A percentile compares a stretch with the other conserved stretches of the same genome.
These are phyloP conservation scores for Venustoraphidia nigricollis DNA, from an alignment of 2,888 invertebrate species.

Conservation along the genomic window DNA sequence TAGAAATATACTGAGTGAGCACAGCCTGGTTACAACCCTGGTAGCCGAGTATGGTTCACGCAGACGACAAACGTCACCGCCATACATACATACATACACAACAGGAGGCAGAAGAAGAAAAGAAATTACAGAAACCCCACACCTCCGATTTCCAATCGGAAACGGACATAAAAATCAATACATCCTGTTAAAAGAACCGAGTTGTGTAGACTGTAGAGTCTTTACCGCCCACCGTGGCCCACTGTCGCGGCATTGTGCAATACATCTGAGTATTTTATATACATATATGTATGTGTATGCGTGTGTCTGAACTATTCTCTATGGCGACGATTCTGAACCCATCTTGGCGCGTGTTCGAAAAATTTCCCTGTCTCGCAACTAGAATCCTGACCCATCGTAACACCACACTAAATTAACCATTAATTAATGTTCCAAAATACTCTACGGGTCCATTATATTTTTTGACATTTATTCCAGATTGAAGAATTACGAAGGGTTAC, in stretches of 20 bases:
- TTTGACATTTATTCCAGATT: too few species aligned
- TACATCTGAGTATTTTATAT: background rate
- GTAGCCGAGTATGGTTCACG: background rate
- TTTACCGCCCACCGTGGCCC: background rate
- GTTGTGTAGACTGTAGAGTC: background rate
- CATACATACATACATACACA: slow-evolving; percentile 1
- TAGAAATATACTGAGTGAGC: too few species aligned
- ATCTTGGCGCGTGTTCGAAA: too few species aligned
- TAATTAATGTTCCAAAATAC: too few species aligned
- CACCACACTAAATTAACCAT: too few species aligned
- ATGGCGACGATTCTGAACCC: too few species aligned
- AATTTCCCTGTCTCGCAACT: too few species aligned
- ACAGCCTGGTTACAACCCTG: background rate
- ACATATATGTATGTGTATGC: background rate
- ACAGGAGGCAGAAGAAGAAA: background rate
- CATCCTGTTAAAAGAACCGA: slow-evolving; percentile 6
- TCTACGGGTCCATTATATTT: too few species aligned
- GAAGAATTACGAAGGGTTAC: too few species aligned
- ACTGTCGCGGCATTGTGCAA: background rate
- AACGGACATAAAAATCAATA: slow-evolving; percentile 8
- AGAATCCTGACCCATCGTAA: too few species aligned
- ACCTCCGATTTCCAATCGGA: slow-evolving; percentile 7
- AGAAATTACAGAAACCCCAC: slow-evolving; percentile 7
- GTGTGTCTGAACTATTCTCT: background rate
- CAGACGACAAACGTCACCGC: background rate